A percentile compares a stretch with the other conserved stretches of the same genome.
Conservation (phyloP, 2,888 invertebrate genomes). For the Micoletzkya japonica region DNA sequence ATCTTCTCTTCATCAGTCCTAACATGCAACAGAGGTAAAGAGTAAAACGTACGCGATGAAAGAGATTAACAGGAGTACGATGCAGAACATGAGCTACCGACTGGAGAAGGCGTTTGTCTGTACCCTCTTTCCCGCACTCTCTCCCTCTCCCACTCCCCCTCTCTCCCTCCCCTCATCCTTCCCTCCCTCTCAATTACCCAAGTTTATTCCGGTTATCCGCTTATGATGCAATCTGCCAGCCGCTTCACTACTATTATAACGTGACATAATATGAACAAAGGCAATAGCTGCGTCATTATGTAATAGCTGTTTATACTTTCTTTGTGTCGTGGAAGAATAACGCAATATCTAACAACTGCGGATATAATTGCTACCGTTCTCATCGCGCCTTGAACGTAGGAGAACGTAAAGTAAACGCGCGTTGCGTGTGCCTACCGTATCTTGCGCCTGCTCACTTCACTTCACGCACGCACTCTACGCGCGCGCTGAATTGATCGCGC, state of each 20-base stretch:
- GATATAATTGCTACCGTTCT: too few species aligned
- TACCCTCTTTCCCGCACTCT: conserved; percentile 20
- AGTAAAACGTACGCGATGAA: neutral
- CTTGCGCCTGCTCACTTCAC: too few species aligned
- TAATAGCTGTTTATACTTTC: too few species aligned
- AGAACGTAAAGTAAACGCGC: too few species aligned
- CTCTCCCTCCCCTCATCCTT: conserved; percentile 16
- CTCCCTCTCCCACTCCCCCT: conserved; percentile 10
- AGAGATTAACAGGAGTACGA: neutral
- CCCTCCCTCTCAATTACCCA: conserved; percentile 18
- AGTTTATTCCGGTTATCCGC: conserved; percentile 22
- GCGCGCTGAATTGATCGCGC: too few species aligned
- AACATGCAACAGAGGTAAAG: neutral
- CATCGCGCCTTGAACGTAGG: too few species aligned
- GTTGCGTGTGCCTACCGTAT: too few species aligned
- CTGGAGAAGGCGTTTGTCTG: conserved; percentile 7
- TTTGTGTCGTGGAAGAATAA: too few species aligned
- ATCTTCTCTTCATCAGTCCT: neutral
- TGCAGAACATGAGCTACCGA: conserved; percentile 14
- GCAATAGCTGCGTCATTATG: too few species aligned
- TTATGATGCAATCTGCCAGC: conserved; percentile 10
- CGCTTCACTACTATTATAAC: neutral
- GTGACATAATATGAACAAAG: neutral
- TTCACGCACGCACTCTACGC: too few species aligned
- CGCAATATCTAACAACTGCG: too few species aligned